Evolutionary conservation across 2,113 vertebrate genomes (phyloP), one percentile per base, ranked within the genome.

Genomic region (Tyrannus savana): DNA sequence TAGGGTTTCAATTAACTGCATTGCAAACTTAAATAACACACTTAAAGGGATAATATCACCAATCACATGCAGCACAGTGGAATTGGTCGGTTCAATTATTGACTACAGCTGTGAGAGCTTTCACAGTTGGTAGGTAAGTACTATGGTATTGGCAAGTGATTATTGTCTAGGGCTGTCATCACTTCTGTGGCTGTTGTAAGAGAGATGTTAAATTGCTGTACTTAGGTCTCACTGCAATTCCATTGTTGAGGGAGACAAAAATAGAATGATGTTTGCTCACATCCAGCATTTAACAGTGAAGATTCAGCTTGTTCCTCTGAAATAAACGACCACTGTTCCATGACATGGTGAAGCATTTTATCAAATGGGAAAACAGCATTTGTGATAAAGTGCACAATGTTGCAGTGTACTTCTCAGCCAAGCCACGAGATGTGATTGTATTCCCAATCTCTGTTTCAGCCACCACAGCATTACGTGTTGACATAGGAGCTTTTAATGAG

Each of bases 1-100:
- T 98, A 98, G 98, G 97, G 98, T 98, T 98, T 98, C 98, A 98
- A 98, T 98, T 98, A 98, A 98, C 98, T 96, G 91, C 98, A 98
- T 95, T 98, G 97, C 97, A 98, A 98, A 98, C 98, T 98, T 98
- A 98, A 98, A 98, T 98, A 98, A 98, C 97, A 97, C 96, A 98
- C 97, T 98, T 98, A 98, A 96, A 97, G 97, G 97, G 96, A 98
- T 98, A 98, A 98, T 97, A 98, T 97, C 98, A 97, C 96, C 97
- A 98, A 97, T 98, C 97, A 98, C 96, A 96, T 93, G 90, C 96
- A 97, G 93, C 96, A 97, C 81, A 87, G 96, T 97, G 67, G 94
- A 96, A 88, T 94, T 96, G 92, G 86, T 96, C 47, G 73, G 90
- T 97, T 98, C 96, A 97, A 92, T 96, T 97, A 95, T 92, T 94